These are phyloP conservation scores for Diploptera punctata DNA, from an alignment of 2,888 invertebrate genomes.

Conservation along the genomic window DNA sequence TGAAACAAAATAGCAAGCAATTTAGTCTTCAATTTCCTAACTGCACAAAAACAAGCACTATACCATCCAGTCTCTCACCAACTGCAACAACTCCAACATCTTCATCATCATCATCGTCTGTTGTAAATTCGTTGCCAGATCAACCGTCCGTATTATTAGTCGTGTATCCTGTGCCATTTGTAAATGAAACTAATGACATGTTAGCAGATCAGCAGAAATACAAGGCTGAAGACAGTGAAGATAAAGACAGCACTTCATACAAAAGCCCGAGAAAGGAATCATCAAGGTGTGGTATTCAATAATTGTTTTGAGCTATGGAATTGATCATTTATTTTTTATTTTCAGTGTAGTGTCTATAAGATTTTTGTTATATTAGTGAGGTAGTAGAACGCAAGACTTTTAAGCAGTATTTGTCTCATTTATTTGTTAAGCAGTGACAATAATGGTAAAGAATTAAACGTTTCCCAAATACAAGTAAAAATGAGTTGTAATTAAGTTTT, in stretches of 20 bases:
- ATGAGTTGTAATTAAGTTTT: no score
- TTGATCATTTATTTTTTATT: no score
- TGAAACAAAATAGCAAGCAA: not conserved
- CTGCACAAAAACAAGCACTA: not conserved
- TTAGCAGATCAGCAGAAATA: slow-evolving; percentile 1
- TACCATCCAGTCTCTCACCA: slow-evolving; percentile 12
- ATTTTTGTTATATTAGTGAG: no score
- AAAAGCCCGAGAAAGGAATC: slow-evolving; percentile 1
- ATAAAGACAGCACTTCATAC: not conserved
- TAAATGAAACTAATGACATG: not conserved
- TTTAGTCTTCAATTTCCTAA: not conserved
- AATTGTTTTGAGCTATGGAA: slow-evolving; percentile 3
- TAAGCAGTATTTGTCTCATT: no score
- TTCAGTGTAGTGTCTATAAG: no score
- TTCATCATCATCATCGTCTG: not conserved
- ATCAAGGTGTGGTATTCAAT: slow-evolving; percentile 26
- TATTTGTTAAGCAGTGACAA: no score
- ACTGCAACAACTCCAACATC: not conserved
- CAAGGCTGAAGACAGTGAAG: slow-evolving; percentile 1
- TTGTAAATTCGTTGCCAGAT: slow-evolving; percentile 20
- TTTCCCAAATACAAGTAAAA: no score
- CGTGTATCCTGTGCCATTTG: slow-evolving; percentile 48
- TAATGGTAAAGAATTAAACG: no score
- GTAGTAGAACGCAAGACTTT: no score
- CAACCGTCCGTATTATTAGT: slow-evolving; percentile 34